Conservation (phyloP, 2,888 invertebrate species). For the Perizoma flavofasciatum region DNA sequence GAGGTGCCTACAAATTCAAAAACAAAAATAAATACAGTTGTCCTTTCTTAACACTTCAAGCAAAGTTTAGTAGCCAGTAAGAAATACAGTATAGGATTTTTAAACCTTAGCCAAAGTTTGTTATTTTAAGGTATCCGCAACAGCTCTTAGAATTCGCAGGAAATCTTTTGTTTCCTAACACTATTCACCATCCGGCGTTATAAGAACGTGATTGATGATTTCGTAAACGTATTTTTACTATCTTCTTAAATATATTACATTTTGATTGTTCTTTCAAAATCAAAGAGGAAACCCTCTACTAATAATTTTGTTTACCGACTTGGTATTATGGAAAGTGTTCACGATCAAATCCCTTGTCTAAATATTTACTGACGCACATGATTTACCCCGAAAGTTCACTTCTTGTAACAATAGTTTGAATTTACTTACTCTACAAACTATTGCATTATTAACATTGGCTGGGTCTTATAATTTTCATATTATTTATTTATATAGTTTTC, state of each 20-base stretch:
- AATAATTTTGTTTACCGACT: too few relatives aligned
- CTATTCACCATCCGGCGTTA: constrained; percentile 16
- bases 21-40: too few relatives aligned
- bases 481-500: too few relatives aligned
- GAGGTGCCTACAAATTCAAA: too few relatives aligned
- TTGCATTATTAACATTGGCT: too few relatives aligned
- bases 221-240: constrained; percentile 4
- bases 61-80: too few relatives aligned
- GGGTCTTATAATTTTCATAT: too few relatives aligned
- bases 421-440: neutral
- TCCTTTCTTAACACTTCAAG: too few relatives aligned
- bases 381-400: constrained; percentile 21
- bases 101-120: neutral
- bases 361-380: constrained; percentile 29
- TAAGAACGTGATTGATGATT: constrained; percentile 24
- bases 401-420: constrained; percentile 2
- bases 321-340: too few relatives aligned
- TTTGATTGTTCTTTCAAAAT: constrained; percentile 4
- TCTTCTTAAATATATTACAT: neutral
- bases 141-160: constrained; percentile 22
- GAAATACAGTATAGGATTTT: too few relatives aligned
- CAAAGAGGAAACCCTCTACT: neutral
- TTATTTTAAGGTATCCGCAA: constrained; percentile 25
- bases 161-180: constrained; percentile 33
- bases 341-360: constrained; percentile 24